Evolutionary conservation across 2,113 vertebrate genomes (phyloP), one percentile per base, ranked within the genome.

Genomic region (Morone chrysops): DNA sequence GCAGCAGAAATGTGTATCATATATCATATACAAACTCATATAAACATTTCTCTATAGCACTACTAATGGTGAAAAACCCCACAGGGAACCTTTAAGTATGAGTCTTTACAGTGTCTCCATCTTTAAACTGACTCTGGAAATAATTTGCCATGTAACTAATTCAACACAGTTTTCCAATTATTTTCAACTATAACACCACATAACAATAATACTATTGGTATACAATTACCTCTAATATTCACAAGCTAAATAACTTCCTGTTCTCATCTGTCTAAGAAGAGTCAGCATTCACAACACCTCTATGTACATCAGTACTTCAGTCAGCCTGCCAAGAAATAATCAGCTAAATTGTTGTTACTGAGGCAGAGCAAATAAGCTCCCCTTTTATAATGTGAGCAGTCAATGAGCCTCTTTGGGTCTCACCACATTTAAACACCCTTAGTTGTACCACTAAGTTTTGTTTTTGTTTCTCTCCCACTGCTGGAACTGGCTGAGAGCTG

Each of bases 341-440:
- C 73, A 45, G 61, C 31, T 76, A 16, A 69, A 80, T 8, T 61
- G 22, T 59, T 25, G 22, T 43, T 50, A 20, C 75, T 38, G 48
- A 72, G 56, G n/a, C 63, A 36, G 18, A 75, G 47, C 63, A 81
- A 66, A 74, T 48, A 36, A 36, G 36, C 69, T 47, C 31, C 11
- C 17, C 48, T 65, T 63, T 59, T 51, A 72, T 77, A 68, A 71
- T 50, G 65, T 25, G 48, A 67, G 53, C 63, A 79, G 67, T 66
- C 69, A 78, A 48, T 66, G 36, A 80, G 54, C 51, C 61, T 76
- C 45, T 82, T 6, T 68, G 60, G 36, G 18, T 74, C 62, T 81
- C 48, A 80, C 78, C 89, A 82, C 81, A 90, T 84, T 86, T 78
- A 88, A 81, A 80, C 69, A 62, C 14, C 20, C 48, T 51, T 57